A percentile compares a stretch with the other conserved stretches of the same genome.
Evolutionary conservation across 2,797 vertebrate species (phyloP).

Genomic region (Botia kubotai): DNA sequence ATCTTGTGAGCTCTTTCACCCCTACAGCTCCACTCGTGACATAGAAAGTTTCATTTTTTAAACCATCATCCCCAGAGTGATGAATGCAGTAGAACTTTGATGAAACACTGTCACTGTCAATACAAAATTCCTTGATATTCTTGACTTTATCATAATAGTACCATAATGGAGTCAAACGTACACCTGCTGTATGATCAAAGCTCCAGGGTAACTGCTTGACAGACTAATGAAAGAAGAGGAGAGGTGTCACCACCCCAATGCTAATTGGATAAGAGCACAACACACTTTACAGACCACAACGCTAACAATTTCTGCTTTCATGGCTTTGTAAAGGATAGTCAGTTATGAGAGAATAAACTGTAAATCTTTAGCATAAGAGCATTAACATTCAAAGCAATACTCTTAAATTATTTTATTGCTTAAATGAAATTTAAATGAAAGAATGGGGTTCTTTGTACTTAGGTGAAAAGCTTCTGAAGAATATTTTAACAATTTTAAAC

Average conservation of each 20-base stretch:
- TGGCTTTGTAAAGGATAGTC: neutral
- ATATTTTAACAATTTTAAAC: too few species aligned
- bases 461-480: too few species aligned
- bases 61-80: neutral
- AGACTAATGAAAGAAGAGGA: conserved; percentile 64
- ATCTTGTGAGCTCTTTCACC: conserved; percentile 24
- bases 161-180: conserved; percentile 41
- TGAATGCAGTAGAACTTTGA: conserved; percentile 15
- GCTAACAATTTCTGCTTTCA: conserved; percentile 58
- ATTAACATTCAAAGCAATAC: neutral
- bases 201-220: conserved; percentile 55
- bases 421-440: too few species aligned
- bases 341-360: neutral
- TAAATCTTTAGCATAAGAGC: neutral
- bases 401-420: neutral
- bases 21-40: neutral
- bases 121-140: conserved; percentile 30
- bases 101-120: conserved; percentile 28
- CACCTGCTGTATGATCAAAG: conserved; percentile 46
- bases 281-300: conserved; percentile 59
- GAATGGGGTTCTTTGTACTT: too few species aligned
- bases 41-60: neutral
- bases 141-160: conserved; percentile 15
- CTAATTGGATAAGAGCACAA: conserved; percentile 66
- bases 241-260: conserved; percentile 62